These are phyloP conservation scores for Halictus ligatus DNA, from an alignment of 2,888 invertebrate genomes.

Conservation along the genomic window DNA sequence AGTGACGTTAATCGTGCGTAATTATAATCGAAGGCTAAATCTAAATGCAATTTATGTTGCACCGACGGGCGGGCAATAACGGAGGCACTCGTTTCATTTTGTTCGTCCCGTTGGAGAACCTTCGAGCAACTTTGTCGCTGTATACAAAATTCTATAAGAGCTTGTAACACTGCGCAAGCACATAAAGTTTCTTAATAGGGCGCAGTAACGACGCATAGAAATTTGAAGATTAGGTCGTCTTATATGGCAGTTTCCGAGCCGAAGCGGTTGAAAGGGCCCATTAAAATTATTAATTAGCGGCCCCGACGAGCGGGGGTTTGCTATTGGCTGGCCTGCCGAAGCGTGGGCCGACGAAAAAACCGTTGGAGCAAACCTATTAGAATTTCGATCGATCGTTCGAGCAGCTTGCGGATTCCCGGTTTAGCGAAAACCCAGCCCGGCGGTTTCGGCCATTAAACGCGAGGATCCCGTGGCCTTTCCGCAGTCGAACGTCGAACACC, in stretches of 20 bases:
- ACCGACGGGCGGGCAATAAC: not conserved
- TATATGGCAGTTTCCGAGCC: not conserved
- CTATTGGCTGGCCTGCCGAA: not conserved
- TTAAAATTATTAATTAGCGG: not conserved
- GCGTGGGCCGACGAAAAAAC: slow-evolving; percentile 21
- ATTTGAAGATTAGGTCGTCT: not conserved
- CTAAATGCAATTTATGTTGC: not conserved
- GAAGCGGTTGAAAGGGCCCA: not conserved
- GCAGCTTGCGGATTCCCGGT: slow-evolving; percentile 32
- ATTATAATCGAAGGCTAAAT: not conserved
- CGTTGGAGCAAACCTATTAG: slow-evolving; percentile 56
- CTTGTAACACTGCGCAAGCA: too few species aligned
- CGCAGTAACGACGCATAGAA: not conserved
- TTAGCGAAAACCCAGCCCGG: slow-evolving; percentile 26
- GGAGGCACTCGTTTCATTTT: not conserved
- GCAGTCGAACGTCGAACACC: slow-evolving; percentile 35
- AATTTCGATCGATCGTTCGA: slow-evolving; percentile 56
- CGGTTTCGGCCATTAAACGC: slow-evolving; percentile 54
- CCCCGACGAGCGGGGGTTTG: not conserved
- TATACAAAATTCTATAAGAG: too few species aligned
- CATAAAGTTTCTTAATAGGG: too few species aligned
- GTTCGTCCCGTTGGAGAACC: not conserved
- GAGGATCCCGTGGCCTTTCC: slow-evolving; percentile 52
- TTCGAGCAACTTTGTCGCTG: too few species aligned
- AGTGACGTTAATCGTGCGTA: not conserved